Evolutionary conservation across 2,888 invertebrate species (phyloP).

Genomic region (Synergus itoensis): DNA sequence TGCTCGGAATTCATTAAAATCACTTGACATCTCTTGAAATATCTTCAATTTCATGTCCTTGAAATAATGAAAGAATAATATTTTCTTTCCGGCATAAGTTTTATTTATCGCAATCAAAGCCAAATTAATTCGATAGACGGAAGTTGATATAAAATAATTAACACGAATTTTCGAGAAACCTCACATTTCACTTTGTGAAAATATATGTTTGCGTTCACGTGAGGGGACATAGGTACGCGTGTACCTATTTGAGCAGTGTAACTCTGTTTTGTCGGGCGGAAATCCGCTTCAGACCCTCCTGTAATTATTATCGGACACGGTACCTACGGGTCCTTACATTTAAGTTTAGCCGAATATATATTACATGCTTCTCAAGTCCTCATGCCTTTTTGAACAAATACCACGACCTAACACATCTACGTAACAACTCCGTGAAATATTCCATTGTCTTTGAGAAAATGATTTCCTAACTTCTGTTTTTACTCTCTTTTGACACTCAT

Average conservation of each 20-base stretch:
- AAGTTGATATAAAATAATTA: neutral
- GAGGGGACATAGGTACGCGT: constrained; percentile 1
- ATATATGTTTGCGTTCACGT: constrained; percentile 2
- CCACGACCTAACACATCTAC: neutral
- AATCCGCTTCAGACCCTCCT: constrained; percentile 67
- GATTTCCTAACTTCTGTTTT: neutral
- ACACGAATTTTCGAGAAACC: constrained; percentile 1
- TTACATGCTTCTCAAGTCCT: neutral
- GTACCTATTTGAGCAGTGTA: constrained; percentile 26
- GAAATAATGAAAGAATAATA: neutral
- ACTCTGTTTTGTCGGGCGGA: constrained; percentile 61
- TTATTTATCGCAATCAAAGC: neutral
- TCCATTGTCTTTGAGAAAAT: neutral
- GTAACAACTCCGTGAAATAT: constrained; percentile 20
- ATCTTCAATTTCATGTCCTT: neutral
- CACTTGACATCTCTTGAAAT: too few species aligned
- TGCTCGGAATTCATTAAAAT: too few species aligned
- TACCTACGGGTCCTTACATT: constrained; percentile 25
- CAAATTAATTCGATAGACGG: neutral
- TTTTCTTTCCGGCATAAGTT: neutral
- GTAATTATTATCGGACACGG: constrained; percentile 63
- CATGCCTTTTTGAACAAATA: neutral
- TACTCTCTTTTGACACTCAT: neutral
- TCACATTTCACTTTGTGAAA: constrained; percentile 31
- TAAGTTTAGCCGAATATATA: constrained; percentile 3